phyloP scores from a whole-genome alignment of 2,888 invertebrate genomes.

The Drosophila koepferae region DNA sequence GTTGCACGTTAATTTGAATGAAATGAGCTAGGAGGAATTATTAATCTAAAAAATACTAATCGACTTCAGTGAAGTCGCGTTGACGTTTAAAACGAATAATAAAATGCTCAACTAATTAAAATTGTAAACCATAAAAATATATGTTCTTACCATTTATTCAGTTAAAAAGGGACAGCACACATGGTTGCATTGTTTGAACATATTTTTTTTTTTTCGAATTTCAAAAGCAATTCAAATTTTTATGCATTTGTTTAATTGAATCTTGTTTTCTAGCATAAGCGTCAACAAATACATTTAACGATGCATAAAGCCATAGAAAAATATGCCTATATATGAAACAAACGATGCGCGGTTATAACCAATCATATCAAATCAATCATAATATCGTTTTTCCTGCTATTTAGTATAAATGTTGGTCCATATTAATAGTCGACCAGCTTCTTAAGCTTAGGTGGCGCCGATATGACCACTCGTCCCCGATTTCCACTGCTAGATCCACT shows the following conservation, averaged over 20 bases:
- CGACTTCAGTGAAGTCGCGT: neutral
- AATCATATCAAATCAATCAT: slow-evolving; percentile 9
- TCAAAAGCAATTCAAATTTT: neutral
- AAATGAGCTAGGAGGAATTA: neutral
- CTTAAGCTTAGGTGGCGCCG: slow-evolving; percentile 83
- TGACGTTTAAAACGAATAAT: neutral
- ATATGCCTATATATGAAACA: slow-evolving; percentile 52
- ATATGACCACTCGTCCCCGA: slow-evolving; percentile 83
- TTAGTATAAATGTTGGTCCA: slow-evolving; percentile 1
- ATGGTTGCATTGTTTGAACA: neutral
- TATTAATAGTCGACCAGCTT: slow-evolving; percentile 83
- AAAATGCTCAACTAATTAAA: neutral
- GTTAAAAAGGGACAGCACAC: neutral
- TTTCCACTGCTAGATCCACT: slow-evolving; percentile 57
- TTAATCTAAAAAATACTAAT: neutral
- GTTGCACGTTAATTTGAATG: slow-evolving; percentile 3
- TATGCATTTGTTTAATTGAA: slow-evolving; percentile 26
- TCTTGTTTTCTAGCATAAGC: slow-evolving; percentile 10
- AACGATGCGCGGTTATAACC: slow-evolving; percentile 27
- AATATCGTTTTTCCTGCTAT: slow-evolving; percentile 5
- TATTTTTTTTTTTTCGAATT: neutral
- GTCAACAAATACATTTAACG: slow-evolving; percentile 44
- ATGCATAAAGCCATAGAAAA: slow-evolving; percentile 39
- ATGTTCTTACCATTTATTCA: neutral
- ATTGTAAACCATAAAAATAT: neutral